phyloP scores from a whole-genome alignment of 2,888 invertebrate genomes.

The Xanthorhoe designata region DNA sequence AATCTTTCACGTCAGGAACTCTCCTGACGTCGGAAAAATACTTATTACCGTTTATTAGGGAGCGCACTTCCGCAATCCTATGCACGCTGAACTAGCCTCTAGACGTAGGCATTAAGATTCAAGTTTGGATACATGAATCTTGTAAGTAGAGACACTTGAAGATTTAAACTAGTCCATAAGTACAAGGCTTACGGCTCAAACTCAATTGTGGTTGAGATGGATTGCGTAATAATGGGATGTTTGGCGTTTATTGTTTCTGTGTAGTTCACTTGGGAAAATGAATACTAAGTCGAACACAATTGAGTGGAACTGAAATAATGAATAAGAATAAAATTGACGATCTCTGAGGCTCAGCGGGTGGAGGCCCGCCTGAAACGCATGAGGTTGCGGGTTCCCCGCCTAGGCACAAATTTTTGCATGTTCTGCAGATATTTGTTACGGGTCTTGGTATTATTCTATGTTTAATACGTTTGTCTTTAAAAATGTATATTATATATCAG shows the following conservation, averaged over 20 bases:
- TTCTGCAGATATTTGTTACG: too few species aligned
- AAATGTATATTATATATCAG: too few species aligned
- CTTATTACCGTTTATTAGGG: slow-evolving; percentile 54
- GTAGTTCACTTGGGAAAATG: slow-evolving; percentile 14
- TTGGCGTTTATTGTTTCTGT: slow-evolving; percentile 21
- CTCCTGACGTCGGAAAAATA: slow-evolving; percentile 50
- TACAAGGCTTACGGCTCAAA: background rate
- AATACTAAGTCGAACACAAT: background rate
- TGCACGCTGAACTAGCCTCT: slow-evolving; percentile 10
- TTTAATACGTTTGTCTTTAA: too few species aligned
- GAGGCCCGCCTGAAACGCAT: too few species aligned
- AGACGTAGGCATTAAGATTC: slow-evolving; percentile 1
- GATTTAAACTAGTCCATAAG: slow-evolving; percentile 11
- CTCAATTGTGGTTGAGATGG: background rate
- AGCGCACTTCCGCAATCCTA: slow-evolving; percentile 28
- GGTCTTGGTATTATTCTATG: too few species aligned
- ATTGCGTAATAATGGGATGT: slow-evolving; percentile 1
- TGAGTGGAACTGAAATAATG: background rate
- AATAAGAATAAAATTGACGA: too few species aligned
- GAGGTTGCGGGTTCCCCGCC: too few species aligned
- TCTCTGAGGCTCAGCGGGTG: too few species aligned
- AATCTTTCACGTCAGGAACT: slow-evolving; percentile 53
- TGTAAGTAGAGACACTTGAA: slow-evolving; percentile 3
- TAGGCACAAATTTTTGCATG: too few species aligned
- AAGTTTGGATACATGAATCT: slow-evolving; percentile 2